Conservation (phyloP, 1,140 invertebrate species). For the Drosophila neocordata region DNA sequence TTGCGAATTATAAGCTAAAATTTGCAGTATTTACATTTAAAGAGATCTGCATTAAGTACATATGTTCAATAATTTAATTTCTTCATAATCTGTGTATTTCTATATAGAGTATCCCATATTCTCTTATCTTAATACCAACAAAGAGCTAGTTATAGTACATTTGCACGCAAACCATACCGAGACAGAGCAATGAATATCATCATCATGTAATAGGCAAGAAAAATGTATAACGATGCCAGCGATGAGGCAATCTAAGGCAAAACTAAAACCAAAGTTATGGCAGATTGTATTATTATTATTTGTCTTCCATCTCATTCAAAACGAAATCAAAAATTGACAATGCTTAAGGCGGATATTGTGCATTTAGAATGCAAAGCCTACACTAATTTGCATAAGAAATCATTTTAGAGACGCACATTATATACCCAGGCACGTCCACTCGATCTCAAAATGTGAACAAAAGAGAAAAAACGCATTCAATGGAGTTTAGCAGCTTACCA, state of each 20-base stretch:
- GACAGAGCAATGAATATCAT: conserved; percentile 59
- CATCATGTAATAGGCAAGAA: conserved; percentile 75
- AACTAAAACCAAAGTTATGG: conserved; percentile 35
- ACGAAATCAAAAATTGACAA: conserved; percentile 68
- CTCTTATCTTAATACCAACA: background rate
- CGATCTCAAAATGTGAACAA: background rate
- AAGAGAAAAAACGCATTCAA: background rate
- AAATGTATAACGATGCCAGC: conserved; percentile 50
- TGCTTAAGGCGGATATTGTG: conserved; percentile 70
- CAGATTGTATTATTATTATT: conserved; percentile 12
- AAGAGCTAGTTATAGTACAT: background rate
- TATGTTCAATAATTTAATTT: too few relatives aligned
- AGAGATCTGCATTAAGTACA: too few relatives aligned
- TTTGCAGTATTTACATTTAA: too few relatives aligned
- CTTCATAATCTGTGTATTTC: too few relatives aligned
- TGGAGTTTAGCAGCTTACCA: background rate
- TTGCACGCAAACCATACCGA: conserved; percentile 26
- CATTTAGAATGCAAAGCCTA: conserved; percentile 39
- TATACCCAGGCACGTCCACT: conserved; percentile 51
- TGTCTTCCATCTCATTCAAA: conserved; percentile 33
- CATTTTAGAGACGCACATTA: conserved; percentile 42
- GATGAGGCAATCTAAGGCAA: conserved; percentile 64
- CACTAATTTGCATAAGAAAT: conserved; percentile 68
- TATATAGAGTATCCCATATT: background rate
- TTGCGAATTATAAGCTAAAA: too few relatives aligned